Percentiles rank a stretch among this genome's conserved stretches.
These are phyloP conservation scores for Hypotaenidia okinawae DNA, from an alignment of 2,797 vertebrate species.

Conservation along the genomic window DNA sequence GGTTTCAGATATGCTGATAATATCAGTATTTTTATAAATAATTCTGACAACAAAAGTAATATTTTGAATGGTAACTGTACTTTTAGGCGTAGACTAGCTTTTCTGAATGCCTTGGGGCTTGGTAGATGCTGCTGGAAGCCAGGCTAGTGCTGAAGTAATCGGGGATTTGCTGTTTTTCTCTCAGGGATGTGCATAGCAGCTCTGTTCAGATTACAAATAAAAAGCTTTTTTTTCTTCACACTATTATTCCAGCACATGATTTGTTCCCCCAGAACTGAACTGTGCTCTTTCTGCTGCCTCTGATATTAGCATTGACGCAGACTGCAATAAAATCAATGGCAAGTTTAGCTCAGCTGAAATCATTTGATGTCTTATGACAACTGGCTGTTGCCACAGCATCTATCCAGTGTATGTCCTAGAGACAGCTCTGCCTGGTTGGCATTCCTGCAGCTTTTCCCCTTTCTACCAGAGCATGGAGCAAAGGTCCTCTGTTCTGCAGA, in stretches of 20 bases:
- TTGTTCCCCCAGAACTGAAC: background rate
- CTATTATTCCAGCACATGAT: background rate
- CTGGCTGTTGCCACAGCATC: background rate
- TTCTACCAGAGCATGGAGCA: background rate
- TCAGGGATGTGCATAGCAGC: background rate
- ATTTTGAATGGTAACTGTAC: background rate
- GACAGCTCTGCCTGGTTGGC: fast-evolving
- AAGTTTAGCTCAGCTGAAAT: background rate
- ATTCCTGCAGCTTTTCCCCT: background rate
- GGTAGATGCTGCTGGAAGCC: background rate
- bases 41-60: background rate
- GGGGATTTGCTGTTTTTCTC: background rate
- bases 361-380: background rate
- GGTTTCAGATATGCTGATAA: background rate
- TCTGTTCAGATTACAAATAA: background rate
- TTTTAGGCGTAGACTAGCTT: background rate
- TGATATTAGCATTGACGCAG: background rate
- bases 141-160: background rate
- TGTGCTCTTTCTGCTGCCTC: background rate
- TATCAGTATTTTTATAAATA: background rate
- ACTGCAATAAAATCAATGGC: background rate
- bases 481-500: background rate
- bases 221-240: background rate
- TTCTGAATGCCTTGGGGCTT: background rate
- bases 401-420: background rate